phyloP scores from a whole-genome alignment of 2,113 vertebrate genomes.

The Syrrhaptes paradoxus region DNA sequence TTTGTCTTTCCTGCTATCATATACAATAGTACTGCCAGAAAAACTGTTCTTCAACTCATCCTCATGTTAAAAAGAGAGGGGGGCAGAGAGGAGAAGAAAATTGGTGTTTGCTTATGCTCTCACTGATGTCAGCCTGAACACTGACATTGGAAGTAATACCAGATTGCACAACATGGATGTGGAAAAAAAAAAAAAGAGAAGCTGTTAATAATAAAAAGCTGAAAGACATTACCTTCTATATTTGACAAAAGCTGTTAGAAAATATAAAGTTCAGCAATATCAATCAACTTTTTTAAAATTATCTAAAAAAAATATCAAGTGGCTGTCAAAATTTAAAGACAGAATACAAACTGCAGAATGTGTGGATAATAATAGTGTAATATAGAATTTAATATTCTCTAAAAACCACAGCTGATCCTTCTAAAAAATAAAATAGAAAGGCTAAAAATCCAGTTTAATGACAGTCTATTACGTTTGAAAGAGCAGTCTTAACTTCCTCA shows the following conservation, averaged over 20 bases:
- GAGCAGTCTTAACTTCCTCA: slow-evolving; percentile 17
- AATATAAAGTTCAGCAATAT: neutral
- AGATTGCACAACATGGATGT: neutral
- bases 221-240: slow-evolving; percentile 9
- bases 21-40: neutral
- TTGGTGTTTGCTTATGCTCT: neutral
- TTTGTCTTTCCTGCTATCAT: neutral
- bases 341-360: neutral
- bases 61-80: neutral
- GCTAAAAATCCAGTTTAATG: neutral
- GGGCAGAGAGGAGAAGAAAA: rapidly evolving
- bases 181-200: neutral
- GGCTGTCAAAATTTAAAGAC: slow-evolving; percentile 36
- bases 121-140: neutral
- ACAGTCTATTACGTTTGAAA: neutral
- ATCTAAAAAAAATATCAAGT: neutral
- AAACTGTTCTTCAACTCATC: neutral
- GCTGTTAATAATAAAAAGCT: slow-evolving; percentile 14
- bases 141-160: neutral
- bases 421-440: neutral
- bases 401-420: slow-evolving; percentile 43
- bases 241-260: slow-evolving; percentile 24
- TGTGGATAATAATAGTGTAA: neutral
- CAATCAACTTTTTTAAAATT: neutral
- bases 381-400: neutral